Evolutionary conservation across 1,140 invertebrate genomes (phyloP).

Genomic region (Neodiprion virginianus): DNA sequence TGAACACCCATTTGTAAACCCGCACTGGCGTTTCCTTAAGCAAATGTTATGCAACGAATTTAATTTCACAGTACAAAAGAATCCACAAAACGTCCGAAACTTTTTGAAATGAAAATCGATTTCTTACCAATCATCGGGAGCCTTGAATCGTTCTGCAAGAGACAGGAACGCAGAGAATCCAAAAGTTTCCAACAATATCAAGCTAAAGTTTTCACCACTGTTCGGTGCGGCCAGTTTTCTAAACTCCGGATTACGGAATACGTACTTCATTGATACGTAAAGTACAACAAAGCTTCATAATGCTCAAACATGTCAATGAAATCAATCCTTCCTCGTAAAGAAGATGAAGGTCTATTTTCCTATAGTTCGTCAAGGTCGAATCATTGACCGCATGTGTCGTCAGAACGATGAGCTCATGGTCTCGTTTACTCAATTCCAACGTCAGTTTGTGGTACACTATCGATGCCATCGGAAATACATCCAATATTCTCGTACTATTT

Average conservation of each 20-base stretch:
- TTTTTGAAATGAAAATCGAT: not conserved
- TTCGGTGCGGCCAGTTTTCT: slow-evolving; percentile 30
- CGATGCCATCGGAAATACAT: slow-evolving; percentile 27
- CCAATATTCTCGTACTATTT: slow-evolving; percentile 26
- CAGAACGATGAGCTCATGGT: slow-evolving; percentile 50
- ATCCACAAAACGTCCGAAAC: not conserved
- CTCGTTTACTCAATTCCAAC: slow-evolving; percentile 37
- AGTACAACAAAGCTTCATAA: not conserved
- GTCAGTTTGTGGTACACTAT: slow-evolving; percentile 34
- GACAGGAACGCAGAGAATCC: slow-evolving; percentile 1
- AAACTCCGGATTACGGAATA: slow-evolving; percentile 25
- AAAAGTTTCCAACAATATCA: slow-evolving; percentile 34
- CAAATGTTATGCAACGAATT: not conserved
- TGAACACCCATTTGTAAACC: not conserved
- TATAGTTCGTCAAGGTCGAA: slow-evolving; percentile 22
- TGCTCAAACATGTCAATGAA: rapidly evolving
- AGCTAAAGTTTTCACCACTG: slow-evolving; percentile 36
- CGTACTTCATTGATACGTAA: not conserved
- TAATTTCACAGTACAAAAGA: not conserved
- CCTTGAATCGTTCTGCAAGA: slow-evolving; percentile 36
- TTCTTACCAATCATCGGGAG: slow-evolving; percentile 38
- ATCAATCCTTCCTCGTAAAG: slow-evolving; percentile 18
- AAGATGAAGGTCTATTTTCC: slow-evolving; percentile 27
- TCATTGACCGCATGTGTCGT: slow-evolving; percentile 36
- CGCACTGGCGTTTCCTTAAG: not conserved